These are phyloP conservation scores for Desoria tigrina DNA, from an alignment of 2,888 invertebrate species.

Conservation along the genomic window DNA sequence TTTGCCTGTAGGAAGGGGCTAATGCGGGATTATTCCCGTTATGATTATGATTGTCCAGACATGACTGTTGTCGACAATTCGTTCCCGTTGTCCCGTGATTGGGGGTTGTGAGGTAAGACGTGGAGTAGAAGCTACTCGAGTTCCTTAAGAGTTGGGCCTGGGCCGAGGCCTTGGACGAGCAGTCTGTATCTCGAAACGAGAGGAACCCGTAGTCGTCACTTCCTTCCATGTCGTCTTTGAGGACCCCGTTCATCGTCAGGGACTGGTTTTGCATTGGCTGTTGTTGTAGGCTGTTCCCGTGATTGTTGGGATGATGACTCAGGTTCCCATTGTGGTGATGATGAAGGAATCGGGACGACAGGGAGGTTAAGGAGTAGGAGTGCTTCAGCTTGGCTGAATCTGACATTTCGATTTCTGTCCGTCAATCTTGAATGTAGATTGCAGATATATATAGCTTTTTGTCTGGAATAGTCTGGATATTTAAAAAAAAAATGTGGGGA, in stretches of 20 bases:
- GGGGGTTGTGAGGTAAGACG: slow-evolving; percentile 22
- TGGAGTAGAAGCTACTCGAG: slow-evolving; percentile 32
- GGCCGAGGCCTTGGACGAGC: slow-evolving; percentile 32
- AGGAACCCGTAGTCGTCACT: slow-evolving; percentile 49
- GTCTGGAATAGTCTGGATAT: background rate
- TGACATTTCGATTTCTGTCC: slow-evolving; percentile 30
- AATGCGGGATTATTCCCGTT: background rate
- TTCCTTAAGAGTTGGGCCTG: slow-evolving; percentile 14
- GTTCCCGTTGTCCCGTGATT: slow-evolving; percentile 17
- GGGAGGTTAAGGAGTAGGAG: slow-evolving; percentile 49
- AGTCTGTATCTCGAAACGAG: slow-evolving; percentile 43
- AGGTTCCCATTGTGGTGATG: background rate
- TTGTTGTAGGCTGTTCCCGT: background rate
- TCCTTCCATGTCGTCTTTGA: slow-evolving; percentile 14
- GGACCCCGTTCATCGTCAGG: background rate
- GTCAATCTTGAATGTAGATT: background rate
- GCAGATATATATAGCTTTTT: background rate
- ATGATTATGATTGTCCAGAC: slow-evolving; percentile 4
- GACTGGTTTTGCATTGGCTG: background rate
- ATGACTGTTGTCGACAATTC: background rate
- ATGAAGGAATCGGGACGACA: slow-evolving; percentile 47
- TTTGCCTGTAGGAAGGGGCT: background rate
- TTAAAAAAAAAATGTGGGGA: background rate
- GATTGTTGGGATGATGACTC: background rate
- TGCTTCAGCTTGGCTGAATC: slow-evolving; percentile 48